Percentiles rank a stretch among this genome's conserved stretches.
Conservation (phyloP, 2,888 invertebrate genomes). For the Lasioglossum leucozonium region DNA sequence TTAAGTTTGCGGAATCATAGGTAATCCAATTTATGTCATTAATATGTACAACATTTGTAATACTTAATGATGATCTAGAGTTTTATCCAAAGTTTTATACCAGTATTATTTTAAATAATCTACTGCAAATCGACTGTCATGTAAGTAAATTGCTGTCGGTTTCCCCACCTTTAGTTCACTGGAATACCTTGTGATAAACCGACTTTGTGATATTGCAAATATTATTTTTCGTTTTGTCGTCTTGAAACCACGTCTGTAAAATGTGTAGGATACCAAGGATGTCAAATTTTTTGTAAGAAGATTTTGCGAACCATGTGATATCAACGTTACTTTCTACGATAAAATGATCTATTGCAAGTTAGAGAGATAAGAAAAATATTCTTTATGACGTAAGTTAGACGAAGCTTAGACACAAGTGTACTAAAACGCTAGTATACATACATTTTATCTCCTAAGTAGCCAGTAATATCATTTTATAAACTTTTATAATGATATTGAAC, state of each 20-base stretch:
- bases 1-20: slow-evolving; percentile 17
- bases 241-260: slow-evolving; percentile 21
- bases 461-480: slow-evolving; percentile 39
- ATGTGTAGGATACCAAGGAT: slow-evolving; percentile 24
- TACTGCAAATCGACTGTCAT: slow-evolving; percentile 38
- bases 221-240: slow-evolving; percentile 42
- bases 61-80: slow-evolving; percentile 35
- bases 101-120: slow-evolving; percentile 62
- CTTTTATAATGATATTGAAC: slow-evolving; percentile 52
- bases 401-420: slow-evolving; percentile 27
- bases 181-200: slow-evolving; percentile 53
- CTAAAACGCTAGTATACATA: background rate
- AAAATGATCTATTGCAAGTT: slow-evolving; percentile 56
- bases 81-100: slow-evolving; percentile 63
- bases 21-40: slow-evolving; percentile 33
- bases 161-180: slow-evolving; percentile 32
- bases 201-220: slow-evolving; percentile 57
- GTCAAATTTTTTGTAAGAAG: slow-evolving; percentile 31
- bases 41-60: slow-evolving; percentile 34
- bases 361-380: slow-evolving; percentile 41
- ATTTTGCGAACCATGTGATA: slow-evolving; percentile 59
- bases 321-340: slow-evolving; percentile 46
- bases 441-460: slow-evolving; percentile 33
- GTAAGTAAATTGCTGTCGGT: slow-evolving; percentile 39
- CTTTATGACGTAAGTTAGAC: slow-evolving; percentile 39